A percentile compares a stretch with the other conserved stretches of the same genome.
Evolutionary conservation across 2,888 invertebrate genomes (phyloP).

Genomic region (Hypercompe scribonia): DNA sequence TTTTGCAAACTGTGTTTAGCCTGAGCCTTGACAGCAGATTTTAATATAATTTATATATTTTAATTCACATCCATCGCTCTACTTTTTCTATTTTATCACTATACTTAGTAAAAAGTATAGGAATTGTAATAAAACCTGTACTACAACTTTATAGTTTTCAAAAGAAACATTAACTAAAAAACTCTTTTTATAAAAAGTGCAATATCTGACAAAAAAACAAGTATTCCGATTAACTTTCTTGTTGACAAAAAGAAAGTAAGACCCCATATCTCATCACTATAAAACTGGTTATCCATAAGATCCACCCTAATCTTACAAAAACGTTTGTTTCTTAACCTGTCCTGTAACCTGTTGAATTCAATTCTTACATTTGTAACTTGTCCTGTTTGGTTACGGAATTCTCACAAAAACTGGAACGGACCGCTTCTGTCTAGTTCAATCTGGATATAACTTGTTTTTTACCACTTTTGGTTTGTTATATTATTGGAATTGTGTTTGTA

Average conservation of each 20-base stretch:
- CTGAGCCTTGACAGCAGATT: too few relatives aligned
- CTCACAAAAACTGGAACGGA: constrained; percentile 46
- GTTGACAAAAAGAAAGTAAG: constrained; percentile 8
- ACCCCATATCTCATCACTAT: constrained; percentile 1
- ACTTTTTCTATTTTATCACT: too few relatives aligned
- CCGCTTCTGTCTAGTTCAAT: constrained; percentile 50
- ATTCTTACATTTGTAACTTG: constrained; percentile 44
- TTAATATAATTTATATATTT: too few relatives aligned
- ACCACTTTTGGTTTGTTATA: constrained; percentile 42
- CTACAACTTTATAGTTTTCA: background rate
- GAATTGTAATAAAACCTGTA: background rate
- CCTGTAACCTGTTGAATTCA: constrained; percentile 50
- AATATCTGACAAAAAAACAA: background rate
- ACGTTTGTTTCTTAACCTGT: constrained; percentile 22
- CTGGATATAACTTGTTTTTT: constrained; percentile 54
- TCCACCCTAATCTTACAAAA: constrained; percentile 10
- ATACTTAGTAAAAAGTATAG: background rate
- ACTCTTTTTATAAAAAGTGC: background rate
- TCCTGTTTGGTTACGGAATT: constrained; percentile 42
- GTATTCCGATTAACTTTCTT: background rate
- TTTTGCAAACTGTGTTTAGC: too few relatives aligned
- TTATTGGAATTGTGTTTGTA: constrained; percentile 47
- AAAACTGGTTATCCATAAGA: background rate
- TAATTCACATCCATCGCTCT: too few relatives aligned
- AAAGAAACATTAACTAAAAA: background rate